These are phyloP conservation scores for Zaprionus nigranus DNA, from an alignment of 1,140 invertebrate species.

Conservation along the genomic window DNA sequence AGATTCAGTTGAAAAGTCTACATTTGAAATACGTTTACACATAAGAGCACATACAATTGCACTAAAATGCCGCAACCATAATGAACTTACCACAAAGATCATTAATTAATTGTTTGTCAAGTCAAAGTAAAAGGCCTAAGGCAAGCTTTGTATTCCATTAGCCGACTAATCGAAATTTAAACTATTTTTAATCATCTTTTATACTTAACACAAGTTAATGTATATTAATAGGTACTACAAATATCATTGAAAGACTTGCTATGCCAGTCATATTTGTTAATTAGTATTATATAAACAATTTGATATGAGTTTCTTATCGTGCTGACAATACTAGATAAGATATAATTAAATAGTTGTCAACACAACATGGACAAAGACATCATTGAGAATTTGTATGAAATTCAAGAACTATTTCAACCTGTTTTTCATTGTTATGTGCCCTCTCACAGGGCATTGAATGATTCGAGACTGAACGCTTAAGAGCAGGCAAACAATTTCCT, in stretches of 20 bases:
- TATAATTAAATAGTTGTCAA: neutral
- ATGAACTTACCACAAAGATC: neutral
- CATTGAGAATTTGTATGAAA: neutral
- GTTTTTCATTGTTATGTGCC: neutral
- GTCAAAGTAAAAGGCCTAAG: neutral
- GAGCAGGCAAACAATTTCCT: conserved; percentile 37
- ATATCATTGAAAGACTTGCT: neutral
- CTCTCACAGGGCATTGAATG: neutral
- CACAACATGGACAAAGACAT: neutral
- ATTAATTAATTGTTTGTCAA: conserved; percentile 1
- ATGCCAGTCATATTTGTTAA: neutral
- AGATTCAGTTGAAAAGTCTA: neutral
- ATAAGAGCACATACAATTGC: neutral
- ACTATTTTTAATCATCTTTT: neutral
- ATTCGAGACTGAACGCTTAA: conserved; percentile 28
- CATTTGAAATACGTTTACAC: too few species aligned
- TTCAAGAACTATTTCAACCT: neutral
- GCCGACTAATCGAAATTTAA: neutral
- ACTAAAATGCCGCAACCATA: neutral
- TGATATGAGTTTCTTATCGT: neutral
- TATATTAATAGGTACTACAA: neutral
- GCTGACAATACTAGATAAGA: neutral
- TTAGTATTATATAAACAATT: neutral
- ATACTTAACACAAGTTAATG: too few species aligned
- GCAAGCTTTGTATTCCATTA: neutral